Percentiles rank a stretch among this genome's conserved stretches.
These are phyloP conservation scores for Cathartes aura DNA, from an alignment of 2,113 vertebrate species.

Conservation along the genomic window DNA sequence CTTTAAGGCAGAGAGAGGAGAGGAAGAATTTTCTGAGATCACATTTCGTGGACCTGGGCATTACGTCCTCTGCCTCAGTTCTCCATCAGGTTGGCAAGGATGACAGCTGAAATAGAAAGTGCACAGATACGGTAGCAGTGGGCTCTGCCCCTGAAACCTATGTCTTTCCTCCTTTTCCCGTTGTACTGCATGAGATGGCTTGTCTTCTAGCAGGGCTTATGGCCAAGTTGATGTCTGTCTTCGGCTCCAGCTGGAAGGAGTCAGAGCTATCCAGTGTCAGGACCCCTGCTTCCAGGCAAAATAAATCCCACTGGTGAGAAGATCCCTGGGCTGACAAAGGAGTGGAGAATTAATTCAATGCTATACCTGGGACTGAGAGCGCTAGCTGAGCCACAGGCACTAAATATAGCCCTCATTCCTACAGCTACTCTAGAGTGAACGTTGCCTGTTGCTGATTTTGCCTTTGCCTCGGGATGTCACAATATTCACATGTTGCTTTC, in stretches of 20 bases:
- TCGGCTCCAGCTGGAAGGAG: not conserved
- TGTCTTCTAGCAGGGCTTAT: not conserved
- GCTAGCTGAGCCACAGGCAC: not conserved
- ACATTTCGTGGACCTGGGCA: not conserved
- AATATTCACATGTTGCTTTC: not conserved
- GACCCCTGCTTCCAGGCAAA: not conserved
- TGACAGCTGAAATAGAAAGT: not conserved
- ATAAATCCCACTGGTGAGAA: not conserved
- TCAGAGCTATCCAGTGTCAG: not conserved
- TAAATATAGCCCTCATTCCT: not conserved
- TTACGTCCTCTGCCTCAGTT: not conserved
- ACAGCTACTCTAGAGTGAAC: slow-evolving; percentile 42
- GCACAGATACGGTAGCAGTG: not conserved
- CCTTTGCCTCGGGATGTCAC: not conserved
- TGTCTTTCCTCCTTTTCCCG: not conserved
- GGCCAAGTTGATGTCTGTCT: not conserved
- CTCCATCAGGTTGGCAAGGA: not conserved
- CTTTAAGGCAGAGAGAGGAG: not conserved
- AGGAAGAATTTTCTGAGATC: not conserved
- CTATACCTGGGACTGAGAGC: not conserved
- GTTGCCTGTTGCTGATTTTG: slow-evolving; percentile 28
- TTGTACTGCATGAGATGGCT: not conserved
- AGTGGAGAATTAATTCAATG: not conserved
- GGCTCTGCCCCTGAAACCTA: not conserved
- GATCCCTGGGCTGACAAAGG: not conserved